These are phyloP conservation scores for Drosophila meridiana DNA, from an alignment of 2,888 invertebrate species.

Conservation along the genomic window DNA sequence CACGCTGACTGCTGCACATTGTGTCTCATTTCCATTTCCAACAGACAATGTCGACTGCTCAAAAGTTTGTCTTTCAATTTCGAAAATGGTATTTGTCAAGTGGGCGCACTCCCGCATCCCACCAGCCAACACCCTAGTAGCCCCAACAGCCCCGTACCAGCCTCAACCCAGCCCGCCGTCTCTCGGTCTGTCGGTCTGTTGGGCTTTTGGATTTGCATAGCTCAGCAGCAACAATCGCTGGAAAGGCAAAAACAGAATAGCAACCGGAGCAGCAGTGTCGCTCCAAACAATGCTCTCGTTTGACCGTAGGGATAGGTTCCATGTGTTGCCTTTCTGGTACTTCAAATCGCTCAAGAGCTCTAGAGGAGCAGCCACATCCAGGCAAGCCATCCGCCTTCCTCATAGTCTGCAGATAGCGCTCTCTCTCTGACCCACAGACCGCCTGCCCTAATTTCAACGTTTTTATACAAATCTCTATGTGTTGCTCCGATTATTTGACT, in stretches of 20 bases:
- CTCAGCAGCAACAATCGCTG: constrained; percentile 64
- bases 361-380: constrained; percentile 48
- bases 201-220: constrained; percentile 77
- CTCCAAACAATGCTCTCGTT: constrained; percentile 59
- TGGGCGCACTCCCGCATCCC: constrained; percentile 49
- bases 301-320: constrained; percentile 67
- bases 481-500: constrained; percentile 24
- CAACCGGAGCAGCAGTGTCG: constrained; percentile 33
- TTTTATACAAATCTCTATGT: constrained; percentile 33
- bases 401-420: constrained; percentile 9
- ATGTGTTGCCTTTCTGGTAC: constrained; percentile 72
- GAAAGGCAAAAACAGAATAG: constrained; percentile 23
- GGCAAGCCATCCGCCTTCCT: constrained; percentile 6
- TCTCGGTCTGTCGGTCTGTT: constrained; percentile 46
- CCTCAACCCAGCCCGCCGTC: neutral
- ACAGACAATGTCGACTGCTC: constrained; percentile 72
- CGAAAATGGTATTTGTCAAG: constrained; percentile 83
- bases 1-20: constrained; percentile 75
- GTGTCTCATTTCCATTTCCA: constrained; percentile 77
- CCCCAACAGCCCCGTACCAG: neutral
- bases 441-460: constrained; percentile 66
- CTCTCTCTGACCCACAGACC: constrained; percentile 66
- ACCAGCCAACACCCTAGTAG: neutral
- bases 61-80: constrained; percentile 84
- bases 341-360: constrained; percentile 72